Evolutionary conservation across 2,797 vertebrate species (phyloP).

Genomic region (Euphonia xanthogaster): DNA sequence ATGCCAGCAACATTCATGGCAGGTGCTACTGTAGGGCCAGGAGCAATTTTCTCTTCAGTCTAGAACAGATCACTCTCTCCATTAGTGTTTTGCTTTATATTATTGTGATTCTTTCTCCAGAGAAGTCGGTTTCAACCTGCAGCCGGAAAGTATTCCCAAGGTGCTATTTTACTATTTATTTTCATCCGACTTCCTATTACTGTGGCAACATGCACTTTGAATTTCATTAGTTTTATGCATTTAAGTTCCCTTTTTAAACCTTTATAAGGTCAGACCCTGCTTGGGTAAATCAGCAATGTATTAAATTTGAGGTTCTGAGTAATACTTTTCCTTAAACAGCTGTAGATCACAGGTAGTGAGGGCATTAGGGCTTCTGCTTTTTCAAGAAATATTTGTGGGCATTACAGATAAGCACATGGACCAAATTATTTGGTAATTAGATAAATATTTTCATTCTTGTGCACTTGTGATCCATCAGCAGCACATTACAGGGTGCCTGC

Average conservation of each 20-base stretch:
- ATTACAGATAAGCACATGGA: not conserved
- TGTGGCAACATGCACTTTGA: conserved; percentile 55
- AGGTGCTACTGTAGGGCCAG: not conserved
- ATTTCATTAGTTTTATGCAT: conserved; percentile 65
- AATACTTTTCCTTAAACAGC: conserved; percentile 21
- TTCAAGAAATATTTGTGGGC: not conserved
- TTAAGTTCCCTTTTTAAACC: conserved; percentile 47
- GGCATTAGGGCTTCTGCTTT: not conserved
- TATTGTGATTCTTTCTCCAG: not conserved
- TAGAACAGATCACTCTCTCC: not conserved
- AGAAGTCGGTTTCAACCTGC: conserved; percentile 14
- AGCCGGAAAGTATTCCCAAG: conserved; percentile 26
- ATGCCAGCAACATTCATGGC: not conserved
- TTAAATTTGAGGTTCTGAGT: conserved; percentile 12
- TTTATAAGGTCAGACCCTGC: conserved; percentile 52
- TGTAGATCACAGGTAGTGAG: not conserved
- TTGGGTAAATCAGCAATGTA: conserved; percentile 50
- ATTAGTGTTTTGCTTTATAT: not conserved
- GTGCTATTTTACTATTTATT: conserved; percentile 63
- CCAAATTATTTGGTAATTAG: not conserved
- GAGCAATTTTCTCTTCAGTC: not conserved
- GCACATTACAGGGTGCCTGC: not conserved
- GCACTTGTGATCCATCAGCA: not conserved
- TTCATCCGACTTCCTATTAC: conserved; percentile 18
- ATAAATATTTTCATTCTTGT: not conserved